Evolutionary conservation across 1,140 invertebrate species (phyloP), one percentile per base, ranked within the genome.

Genomic region (Palaemon carinicauda): DNA sequence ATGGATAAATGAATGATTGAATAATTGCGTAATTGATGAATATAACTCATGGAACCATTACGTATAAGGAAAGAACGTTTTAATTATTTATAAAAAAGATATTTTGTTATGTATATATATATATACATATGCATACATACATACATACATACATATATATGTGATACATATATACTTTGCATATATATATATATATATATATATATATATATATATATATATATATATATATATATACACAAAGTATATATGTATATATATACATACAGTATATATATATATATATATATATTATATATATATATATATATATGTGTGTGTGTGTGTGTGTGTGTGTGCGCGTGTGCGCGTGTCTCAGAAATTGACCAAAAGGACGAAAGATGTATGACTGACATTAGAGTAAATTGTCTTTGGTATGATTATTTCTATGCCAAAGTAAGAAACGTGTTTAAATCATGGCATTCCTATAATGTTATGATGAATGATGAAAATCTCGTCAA

Each of bases 141-240:
- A 60, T 60, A 60, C 4, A 60, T 60, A 60, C 4, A 12, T 60
- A 60, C 14, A 12, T 24, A 60, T 60, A 60, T 60, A 60, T n/a
- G 14, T n/a, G 14, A 4, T 19, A 60, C 4, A 60, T n/a, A 24
- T n/a, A 60, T 4, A 4, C 3, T n/a, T 4, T n/a, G 14, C 14
- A 60, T 60, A 60, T 60, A 60, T 60, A 60, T 60, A 60, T 60
- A 60, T 60, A 60, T n/a, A 60, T 60, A 60, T 60, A 60, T 60
- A 60, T 60, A 60, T 60, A 60, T 60, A 60, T 60, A 60, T 60
- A 60, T 60, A 60, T 60, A 60, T 60, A 60, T 60, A 60, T 60
- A 60, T 60, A 60, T 60, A 60, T 60, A 60, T 60, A 12, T 60
- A 60, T 60, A 12, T 60, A 60, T 60, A 60, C 14, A 60, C 14